These are phyloP conservation scores for Eleutherodactylus coqui DNA, from an alignment of 2,797 vertebrate genomes.

Conservation along the genomic window DNA sequence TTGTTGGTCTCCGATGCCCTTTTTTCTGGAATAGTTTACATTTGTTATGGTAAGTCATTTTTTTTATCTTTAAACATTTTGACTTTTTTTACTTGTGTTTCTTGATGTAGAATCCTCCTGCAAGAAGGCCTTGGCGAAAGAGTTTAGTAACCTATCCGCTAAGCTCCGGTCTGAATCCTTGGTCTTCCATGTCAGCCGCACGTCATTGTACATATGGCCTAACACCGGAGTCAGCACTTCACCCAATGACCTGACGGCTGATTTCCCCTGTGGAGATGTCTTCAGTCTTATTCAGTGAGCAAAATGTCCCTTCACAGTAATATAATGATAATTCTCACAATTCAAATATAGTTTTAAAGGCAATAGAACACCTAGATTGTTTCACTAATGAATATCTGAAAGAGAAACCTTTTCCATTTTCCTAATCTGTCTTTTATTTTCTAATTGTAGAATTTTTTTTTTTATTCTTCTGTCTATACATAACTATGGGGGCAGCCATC, in stretches of 20 bases:
- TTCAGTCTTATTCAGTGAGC: slow-evolving; percentile 85
- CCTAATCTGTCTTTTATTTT: no score
- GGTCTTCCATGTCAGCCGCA: slow-evolving; percentile 82
- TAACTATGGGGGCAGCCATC: no score
- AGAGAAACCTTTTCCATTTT: no score
- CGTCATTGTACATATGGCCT: slow-evolving; percentile 89
- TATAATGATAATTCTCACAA: neutral
- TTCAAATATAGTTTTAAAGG: slow-evolving; percentile 35
- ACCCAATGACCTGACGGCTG: slow-evolving; percentile 76
- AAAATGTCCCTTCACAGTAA: neutral
- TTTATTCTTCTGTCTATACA: no score
- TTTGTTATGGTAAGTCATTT: no score
- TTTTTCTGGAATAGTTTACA: no score
- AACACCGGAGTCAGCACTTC: slow-evolving; percentile 76
- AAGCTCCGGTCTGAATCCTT: slow-evolving; percentile 85
- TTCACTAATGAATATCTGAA: no score
- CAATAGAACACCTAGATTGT: no score
- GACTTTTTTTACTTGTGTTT: no score
- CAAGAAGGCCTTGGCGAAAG: slow-evolving; percentile 78
- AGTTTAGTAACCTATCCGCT: slow-evolving; percentile 79
- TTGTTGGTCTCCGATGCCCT: neutral
- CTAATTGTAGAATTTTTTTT: no score
- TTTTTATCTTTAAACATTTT: no score
- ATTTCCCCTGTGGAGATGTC: slow-evolving; percentile 80
- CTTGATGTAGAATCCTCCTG: slow-evolving; percentile 75